phyloP scores from a whole-genome alignment of 2,888 invertebrate species.

The Tethea ocularis region DNA sequence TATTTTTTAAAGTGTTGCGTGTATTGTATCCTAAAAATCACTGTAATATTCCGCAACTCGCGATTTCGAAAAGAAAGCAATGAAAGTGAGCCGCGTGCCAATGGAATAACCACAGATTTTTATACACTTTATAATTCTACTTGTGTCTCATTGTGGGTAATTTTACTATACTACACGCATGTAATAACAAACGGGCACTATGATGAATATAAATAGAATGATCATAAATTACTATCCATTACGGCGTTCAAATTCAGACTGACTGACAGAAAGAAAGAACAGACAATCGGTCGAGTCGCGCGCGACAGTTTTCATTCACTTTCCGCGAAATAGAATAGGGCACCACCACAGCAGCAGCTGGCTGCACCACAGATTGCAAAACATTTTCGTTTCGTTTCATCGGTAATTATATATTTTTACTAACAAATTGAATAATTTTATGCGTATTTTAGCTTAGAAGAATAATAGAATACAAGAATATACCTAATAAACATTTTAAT shows the following conservation, averaged over 20 bases:
- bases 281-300: too few species aligned
- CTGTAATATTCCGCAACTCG: slow-evolving; percentile 26
- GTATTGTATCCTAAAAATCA: slow-evolving; percentile 10
- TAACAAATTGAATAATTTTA: too few species aligned
- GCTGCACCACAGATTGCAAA: slow-evolving; percentile 4
- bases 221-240: slow-evolving; percentile 43
- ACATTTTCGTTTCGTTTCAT: slow-evolving; percentile 38
- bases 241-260: slow-evolving; percentile 43
- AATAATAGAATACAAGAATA: too few species aligned
- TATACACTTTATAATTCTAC: slow-evolving; percentile 56
- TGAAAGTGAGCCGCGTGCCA: slow-evolving; percentile 45
- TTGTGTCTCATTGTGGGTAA: slow-evolving; percentile 66
- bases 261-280: too few species aligned
- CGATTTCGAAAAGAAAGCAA: slow-evolving; percentile 47
- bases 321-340: slow-evolving; percentile 31
- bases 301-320: slow-evolving; percentile 19
- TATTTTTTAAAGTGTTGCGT: slow-evolving; percentile 12
- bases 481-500: too few species aligned
- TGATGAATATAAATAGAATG: slow-evolving; percentile 34
- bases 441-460: too few species aligned
- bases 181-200: slow-evolving; percentile 50
- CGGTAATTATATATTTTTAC: too few species aligned
- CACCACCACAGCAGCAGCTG: too few species aligned
- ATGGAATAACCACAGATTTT: slow-evolving; percentile 51
- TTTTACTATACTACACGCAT: slow-evolving; percentile 50